Conservation (phyloP, 2,888 invertebrate species). For the Eulithis testata region DNA sequence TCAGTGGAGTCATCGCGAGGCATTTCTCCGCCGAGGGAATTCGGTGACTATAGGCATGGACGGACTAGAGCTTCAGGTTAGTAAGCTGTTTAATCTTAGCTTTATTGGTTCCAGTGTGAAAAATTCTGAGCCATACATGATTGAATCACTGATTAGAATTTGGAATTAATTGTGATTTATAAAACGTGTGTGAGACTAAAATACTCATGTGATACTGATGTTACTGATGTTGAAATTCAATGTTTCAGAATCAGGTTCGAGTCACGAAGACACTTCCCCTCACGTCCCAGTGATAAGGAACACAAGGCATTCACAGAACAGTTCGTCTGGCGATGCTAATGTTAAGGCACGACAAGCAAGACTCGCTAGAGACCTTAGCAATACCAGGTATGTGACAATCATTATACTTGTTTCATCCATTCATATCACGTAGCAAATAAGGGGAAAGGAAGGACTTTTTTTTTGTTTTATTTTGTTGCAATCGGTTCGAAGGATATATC, state of each 20-base stretch:
- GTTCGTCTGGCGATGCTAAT: conserved; percentile 71
- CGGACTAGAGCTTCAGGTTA: conserved; percentile 71
- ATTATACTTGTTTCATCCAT: neutral
- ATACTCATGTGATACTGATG: too few relatives aligned
- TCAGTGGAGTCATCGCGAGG: conserved; percentile 80
- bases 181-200: too few relatives aligned
- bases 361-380: conserved; percentile 75
- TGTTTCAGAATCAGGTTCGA: conserved; percentile 72
- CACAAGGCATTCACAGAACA: conserved; percentile 62
- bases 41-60: conserved; percentile 67
- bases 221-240: neutral
- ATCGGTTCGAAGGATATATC: conserved; percentile 37
- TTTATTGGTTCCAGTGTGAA: neutral
- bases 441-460: conserved; percentile 79
- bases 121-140: too few relatives aligned
- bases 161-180: too few relatives aligned
- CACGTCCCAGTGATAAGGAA: conserved; percentile 77
- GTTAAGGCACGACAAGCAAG: conserved; percentile 78
- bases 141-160: too few relatives aligned
- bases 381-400: conserved; percentile 64
- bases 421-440: conserved; percentile 67
- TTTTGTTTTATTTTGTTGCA: conserved; percentile 38
- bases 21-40: conserved; percentile 71
- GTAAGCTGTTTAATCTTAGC: conserved; percentile 36
- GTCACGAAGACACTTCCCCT: conserved; percentile 70